Evolutionary conservation across 2,797 vertebrate genomes (phyloP).

Genomic region (Pteronotus mesoamericanus): DNA sequence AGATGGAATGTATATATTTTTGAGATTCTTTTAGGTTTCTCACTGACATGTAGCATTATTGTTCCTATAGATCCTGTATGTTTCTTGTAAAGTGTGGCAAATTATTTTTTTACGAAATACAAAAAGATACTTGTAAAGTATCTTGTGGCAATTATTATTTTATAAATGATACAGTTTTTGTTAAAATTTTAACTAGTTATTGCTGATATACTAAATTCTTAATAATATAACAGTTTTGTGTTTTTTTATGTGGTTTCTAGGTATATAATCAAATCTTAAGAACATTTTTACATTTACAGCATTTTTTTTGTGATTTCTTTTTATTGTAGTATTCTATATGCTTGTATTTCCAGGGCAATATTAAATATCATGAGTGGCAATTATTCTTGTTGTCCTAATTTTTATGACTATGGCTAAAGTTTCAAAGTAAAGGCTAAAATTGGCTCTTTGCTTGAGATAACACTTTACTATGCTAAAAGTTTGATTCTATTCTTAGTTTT

Average conservation of each 20-base stretch:
- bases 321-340: not conserved
- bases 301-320: not conserved
- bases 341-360: not conserved
- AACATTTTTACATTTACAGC: not conserved
- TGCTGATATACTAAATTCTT: not conserved
- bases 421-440: not conserved
- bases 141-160: not conserved
- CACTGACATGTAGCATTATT: not conserved
- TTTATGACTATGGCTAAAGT: not conserved
- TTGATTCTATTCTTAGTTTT: not conserved
- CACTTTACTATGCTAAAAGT: not conserved
- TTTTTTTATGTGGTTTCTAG: not conserved
- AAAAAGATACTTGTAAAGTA: too few species aligned
- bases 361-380: not conserved
- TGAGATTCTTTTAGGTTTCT: not conserved
- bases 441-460: not conserved
- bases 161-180: not conserved
- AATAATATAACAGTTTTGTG: not conserved
- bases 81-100: not conserved
- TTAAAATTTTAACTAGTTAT: not conserved
- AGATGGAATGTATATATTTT: not conserved
- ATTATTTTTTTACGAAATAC: too few species aligned
- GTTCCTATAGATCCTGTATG: not conserved
- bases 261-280: not conserved
- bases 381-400: not conserved